phyloP scores from a whole-genome alignment of 2,888 invertebrate species.

The Drosophila austrosaltans region DNA sequence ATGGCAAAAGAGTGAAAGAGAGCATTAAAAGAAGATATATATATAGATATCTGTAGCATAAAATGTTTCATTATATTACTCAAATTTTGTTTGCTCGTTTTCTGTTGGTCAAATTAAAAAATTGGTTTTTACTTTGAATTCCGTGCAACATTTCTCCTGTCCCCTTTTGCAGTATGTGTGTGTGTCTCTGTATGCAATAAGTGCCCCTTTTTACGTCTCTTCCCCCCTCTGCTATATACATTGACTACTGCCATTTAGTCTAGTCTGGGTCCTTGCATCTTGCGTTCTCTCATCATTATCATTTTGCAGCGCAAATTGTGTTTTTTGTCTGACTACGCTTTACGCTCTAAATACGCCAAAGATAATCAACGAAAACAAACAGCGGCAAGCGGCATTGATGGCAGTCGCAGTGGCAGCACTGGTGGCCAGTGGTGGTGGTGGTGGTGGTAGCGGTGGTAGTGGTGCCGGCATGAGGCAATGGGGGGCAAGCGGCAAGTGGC shows the following conservation, averaged over 20 bases:
- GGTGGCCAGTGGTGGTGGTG: neutral
- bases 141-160: slow-evolving; percentile 46
- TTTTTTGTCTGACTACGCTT: slow-evolving; percentile 78
- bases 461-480: neutral
- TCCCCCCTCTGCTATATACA: no score
- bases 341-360: slow-evolving; percentile 83
- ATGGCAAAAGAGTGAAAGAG: no score
- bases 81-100: slow-evolving; percentile 35
- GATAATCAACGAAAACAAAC: slow-evolving; percentile 81
- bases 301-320: slow-evolving; percentile 43
- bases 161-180: neutral
- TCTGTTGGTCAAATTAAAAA: slow-evolving; percentile 62
- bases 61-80: no score
- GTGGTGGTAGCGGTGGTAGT: neutral
- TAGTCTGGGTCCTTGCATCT: slow-evolving; percentile 45
- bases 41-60: no score
- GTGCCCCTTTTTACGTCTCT: neutral
- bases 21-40: no score
- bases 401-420: neutral
- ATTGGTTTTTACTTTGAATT: slow-evolving; percentile 78
- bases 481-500: slow-evolving; percentile 4
- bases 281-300: slow-evolving; percentile 62
- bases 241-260: slow-evolving; percentile 7
- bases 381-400: slow-evolving; percentile 33
- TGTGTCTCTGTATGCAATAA: slow-evolving; percentile 1